phyloP scores from a whole-genome alignment of 2,888 invertebrate genomes.

The Tholera decimalis region DNA sequence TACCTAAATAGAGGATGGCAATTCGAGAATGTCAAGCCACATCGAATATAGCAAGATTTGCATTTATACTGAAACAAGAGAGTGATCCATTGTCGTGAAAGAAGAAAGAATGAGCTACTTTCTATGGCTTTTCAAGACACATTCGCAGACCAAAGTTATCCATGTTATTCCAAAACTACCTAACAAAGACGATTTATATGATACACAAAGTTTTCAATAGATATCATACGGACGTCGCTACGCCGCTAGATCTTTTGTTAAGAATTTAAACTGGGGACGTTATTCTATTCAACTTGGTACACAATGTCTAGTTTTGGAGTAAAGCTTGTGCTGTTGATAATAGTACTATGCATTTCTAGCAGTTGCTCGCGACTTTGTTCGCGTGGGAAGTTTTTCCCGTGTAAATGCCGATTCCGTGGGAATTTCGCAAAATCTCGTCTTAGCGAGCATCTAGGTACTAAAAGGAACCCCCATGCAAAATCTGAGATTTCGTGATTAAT shows the following conservation, averaged over 20 bases:
- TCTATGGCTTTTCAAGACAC: background rate
- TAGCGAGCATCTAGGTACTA: too few species aligned
- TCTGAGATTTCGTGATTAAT: too few species aligned
- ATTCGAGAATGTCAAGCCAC: too few species aligned
- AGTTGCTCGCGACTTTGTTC: too few species aligned
- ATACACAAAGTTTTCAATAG: conserved; percentile 28
- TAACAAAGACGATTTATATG: conserved; percentile 33
- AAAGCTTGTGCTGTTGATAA: conserved; percentile 23
- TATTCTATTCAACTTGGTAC: conserved; percentile 35
- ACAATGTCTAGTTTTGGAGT: conserved; percentile 43
- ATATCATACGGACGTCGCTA: conserved; percentile 18
- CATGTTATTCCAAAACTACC: background rate
- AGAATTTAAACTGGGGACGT: conserved; percentile 39
- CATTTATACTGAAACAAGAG: too few species aligned
- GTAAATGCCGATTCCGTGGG: too few species aligned
- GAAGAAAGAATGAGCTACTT: background rate
- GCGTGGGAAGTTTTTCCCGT: too few species aligned
- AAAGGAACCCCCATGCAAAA: too few species aligned
- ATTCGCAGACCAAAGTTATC: background rate
- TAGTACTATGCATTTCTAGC: conserved; percentile 5
- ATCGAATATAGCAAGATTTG: too few species aligned
- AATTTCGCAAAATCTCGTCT: too few species aligned
- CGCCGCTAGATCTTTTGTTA: conserved; percentile 44
- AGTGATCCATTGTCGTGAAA: background rate
- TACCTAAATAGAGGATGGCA: too few species aligned